phyloP scores from a whole-genome alignment of 35 echinoderm and acorn worm species.

The Antedon bifida region DNA sequence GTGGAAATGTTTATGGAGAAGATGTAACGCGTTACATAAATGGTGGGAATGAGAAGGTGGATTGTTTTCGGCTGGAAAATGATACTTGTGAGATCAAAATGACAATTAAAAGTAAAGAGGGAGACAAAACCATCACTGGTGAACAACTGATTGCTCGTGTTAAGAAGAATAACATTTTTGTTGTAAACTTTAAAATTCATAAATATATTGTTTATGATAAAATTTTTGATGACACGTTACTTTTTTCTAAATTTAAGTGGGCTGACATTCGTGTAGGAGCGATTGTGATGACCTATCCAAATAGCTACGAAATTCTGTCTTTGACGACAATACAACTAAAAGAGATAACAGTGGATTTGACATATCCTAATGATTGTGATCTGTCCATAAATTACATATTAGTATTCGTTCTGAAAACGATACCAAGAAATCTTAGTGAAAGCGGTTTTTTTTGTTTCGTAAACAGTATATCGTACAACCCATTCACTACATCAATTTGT shows the following conservation, averaged over 20 bases:
- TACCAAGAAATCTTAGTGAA: neutral
- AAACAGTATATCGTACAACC: neutral
- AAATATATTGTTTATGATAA: no score
- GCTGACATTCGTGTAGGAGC: neutral
- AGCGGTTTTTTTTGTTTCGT: neutral
- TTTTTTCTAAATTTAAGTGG: neutral
- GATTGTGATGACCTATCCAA: neutral
- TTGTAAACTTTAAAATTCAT: neutral
- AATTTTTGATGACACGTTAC: no score
- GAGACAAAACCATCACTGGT: neutral
- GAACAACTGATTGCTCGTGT: neutral
- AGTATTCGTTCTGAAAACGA: neutral
- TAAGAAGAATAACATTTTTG: neutral
- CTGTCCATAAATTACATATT: neutral
- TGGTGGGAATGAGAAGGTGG: no score
- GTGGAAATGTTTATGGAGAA: no score
- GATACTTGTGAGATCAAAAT: no score
- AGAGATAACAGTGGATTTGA: neutral
- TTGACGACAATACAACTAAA: neutral
- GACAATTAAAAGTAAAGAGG: no score
- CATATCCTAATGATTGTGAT: neutral
- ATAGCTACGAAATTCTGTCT: neutral
- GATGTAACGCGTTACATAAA: no score
- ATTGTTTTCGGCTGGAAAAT: no score
- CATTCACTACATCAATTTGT: neutral